phyloP scores from a whole-genome alignment of 2,113 vertebrate genomes.

The Xiphophorus couchianus region DNA sequence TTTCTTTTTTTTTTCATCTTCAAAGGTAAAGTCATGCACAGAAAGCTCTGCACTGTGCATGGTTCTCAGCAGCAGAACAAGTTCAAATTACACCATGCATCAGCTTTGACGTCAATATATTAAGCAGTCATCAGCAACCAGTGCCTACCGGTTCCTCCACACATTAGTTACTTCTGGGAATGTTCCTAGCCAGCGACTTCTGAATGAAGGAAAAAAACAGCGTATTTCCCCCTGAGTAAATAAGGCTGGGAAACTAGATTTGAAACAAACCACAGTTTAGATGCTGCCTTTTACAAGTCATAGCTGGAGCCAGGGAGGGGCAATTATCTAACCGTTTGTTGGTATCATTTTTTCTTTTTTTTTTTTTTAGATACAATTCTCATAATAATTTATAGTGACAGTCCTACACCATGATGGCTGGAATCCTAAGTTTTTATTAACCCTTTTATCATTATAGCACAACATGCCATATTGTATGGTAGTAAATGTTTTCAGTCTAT shows the following conservation, averaged over 20 bases:
- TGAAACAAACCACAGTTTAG: constrained; percentile 10
- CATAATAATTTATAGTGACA: neutral
- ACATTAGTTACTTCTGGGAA: constrained; percentile 13
- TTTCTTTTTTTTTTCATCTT: too few species aligned
- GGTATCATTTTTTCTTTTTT: neutral
- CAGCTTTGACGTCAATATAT: constrained; percentile 15
- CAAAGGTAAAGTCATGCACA: too few species aligned
- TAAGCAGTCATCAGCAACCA: neutral
- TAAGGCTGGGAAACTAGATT: constrained; percentile 10
- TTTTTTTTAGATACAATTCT: too few species aligned
- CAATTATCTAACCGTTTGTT: neutral
- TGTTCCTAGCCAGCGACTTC: constrained; percentile 7
- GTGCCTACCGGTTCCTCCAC: constrained; percentile 14
- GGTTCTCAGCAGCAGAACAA: neutral
- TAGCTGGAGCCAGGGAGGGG: neutral
- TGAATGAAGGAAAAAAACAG: constrained; percentile 11
- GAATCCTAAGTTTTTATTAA: neutral
- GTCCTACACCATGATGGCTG: neutral
- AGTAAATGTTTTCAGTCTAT: neutral
- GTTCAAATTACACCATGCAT: constrained; percentile 17
- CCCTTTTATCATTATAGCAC: neutral
- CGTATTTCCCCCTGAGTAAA: constrained; percentile 9
- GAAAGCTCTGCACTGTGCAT: neutral
- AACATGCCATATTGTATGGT: neutral
- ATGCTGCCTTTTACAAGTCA: constrained; percentile 4